These are phyloP conservation scores for Allobates femoralis DNA, from an alignment of 2,797 vertebrate genomes.

Conservation along the genomic window DNA sequence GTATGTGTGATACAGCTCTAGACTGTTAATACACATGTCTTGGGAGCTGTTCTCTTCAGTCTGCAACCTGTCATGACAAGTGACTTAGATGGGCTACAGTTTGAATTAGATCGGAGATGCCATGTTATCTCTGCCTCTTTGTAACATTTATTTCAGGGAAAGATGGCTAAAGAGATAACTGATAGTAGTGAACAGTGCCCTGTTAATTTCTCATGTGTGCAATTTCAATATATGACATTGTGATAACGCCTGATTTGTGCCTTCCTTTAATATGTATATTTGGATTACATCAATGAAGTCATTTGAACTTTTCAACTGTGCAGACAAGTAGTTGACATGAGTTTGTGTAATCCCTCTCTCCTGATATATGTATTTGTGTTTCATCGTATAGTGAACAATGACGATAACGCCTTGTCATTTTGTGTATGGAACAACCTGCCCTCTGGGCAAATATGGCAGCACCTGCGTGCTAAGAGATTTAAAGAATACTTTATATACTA, in stretches of 20 bases:
- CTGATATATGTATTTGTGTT: not conserved
- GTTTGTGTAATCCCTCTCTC: slow-evolving; percentile 5
- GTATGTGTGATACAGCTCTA: no score
- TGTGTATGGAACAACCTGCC: not conserved
- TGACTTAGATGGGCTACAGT: no score
- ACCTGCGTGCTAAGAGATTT: slow-evolving; percentile 25
- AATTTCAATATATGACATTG: not conserved
- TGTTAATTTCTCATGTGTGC: not conserved
- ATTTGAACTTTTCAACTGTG: slow-evolving; percentile 22
- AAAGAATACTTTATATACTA: not conserved
- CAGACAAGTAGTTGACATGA: not conserved
- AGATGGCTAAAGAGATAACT: no score
- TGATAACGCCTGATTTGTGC: not conserved
- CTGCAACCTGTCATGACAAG: no score
- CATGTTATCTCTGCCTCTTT: no score
- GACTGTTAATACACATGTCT: no score
- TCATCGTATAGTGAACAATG: not conserved
- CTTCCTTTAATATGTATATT: not conserved
- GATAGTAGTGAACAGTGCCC: no score
- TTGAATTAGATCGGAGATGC: no score
- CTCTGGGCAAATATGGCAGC: slow-evolving; percentile 10
- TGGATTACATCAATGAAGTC: not conserved
- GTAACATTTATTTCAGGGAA: no score
- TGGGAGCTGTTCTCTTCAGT: no score
- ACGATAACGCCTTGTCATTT: not conserved